These are phyloP conservation scores for Stenolophus ochropezus DNA, from an alignment of 2,888 invertebrate genomes.

Conservation along the genomic window DNA sequence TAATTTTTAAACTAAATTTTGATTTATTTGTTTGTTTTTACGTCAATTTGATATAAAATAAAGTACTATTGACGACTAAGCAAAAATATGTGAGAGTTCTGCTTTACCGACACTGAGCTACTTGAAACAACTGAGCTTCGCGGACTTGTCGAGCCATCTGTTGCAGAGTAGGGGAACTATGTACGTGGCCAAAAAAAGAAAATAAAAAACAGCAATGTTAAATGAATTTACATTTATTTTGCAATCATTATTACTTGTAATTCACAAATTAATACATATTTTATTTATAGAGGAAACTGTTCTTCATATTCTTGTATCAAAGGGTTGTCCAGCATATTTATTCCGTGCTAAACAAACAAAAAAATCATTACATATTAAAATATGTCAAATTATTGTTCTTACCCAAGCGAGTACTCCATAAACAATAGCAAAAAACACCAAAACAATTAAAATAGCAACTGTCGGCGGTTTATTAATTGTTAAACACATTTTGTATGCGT, in stretches of 20 bases:
- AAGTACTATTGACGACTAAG: conserved; percentile 33
- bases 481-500: conserved; percentile 53
- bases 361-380: conserved; percentile 9
- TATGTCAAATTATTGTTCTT: neutral
- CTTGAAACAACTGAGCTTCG: conserved; percentile 18
- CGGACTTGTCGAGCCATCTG: neutral
- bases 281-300: neutral
- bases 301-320: conserved; percentile 24
- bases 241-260: conserved; percentile 2
- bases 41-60: neutral
- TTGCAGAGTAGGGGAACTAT: neutral
- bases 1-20: neutral
- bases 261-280: neutral
- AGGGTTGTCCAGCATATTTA: conserved; percentile 42
- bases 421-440: conserved; percentile 32
- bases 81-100: neutral
- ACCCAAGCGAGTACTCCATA: conserved; percentile 54
- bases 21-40: neutral
- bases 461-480: conserved; percentile 56
- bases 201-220: too few relatives aligned
- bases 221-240: neutral
- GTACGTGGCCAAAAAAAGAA: too few relatives aligned
- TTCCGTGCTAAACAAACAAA: conserved; percentile 46
- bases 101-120: conserved; percentile 14
- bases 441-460: conserved; percentile 3